Evolutionary conservation across 1,140 invertebrate species (phyloP), one percentile per base, ranked within the genome.

Genomic region (Hylyphantes graminicola): DNA sequence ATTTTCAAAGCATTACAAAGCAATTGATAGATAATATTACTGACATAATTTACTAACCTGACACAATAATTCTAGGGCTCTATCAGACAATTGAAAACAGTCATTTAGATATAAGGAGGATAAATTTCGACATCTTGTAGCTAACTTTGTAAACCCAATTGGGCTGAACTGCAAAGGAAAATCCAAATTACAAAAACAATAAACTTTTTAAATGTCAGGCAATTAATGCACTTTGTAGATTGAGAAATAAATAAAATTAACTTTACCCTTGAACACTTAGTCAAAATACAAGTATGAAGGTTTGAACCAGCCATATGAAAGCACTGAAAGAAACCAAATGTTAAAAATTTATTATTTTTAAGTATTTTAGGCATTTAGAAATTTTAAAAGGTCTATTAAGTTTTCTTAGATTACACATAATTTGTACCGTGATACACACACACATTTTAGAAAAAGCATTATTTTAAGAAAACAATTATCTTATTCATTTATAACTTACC

Each of bases 221-320:
- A 65, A 0, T 19, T 21, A 3, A 21, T 11, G 17, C n/a, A n/a
- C n/a, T n/a, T n/a, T n/a, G n/a, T n/a, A n/a, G n/a, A n/a, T 57
- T 55, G 2, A 53, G 11, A 65, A 75, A 83, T n/a, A 57, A 8
- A 67, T 19, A 11, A 76, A 12, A 75, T n/a, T 51, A 53, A 51
- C 7, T n/a, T 85, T 74, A 86, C 85, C 72, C 67, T 81, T 67
- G 79, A 77, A 61, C 86, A 87, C 13, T 74, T 75, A 68, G 80
- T 86, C 7, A 87, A 65, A 64, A 85, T 63, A 83, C 86, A 86
- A 53, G 74, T 84, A 13, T 78, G 68, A 61, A 87, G 74, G 55
- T 64, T 73, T 48, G 68, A 75, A 54, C 86, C 76, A 59, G 85
- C 85, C 85, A 87, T 87, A 21, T 87, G 86, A 68, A 87, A 87